A percentile compares a stretch with the other conserved stretches of the same genome.
phyloP scores from a whole-genome alignment of 2,797 vertebrate genomes.

The Hypotaenidia okinawae region DNA sequence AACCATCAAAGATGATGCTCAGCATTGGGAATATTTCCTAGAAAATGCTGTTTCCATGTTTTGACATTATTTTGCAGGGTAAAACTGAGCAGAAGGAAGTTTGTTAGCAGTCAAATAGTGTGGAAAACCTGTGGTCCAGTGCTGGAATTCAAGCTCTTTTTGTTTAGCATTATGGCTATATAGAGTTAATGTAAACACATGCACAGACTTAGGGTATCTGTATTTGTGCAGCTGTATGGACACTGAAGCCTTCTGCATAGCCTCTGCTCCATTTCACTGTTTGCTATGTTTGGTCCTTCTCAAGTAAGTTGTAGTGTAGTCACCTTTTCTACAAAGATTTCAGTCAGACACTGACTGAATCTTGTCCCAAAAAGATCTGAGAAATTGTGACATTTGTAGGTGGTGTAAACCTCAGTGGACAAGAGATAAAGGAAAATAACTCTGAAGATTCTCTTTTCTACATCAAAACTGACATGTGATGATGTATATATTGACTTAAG shows the following conservation, averaged over 20 bases:
- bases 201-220: not conserved
- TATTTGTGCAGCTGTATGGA: not conserved
- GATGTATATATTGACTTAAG: not conserved
- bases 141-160: not conserved
- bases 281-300: not conserved
- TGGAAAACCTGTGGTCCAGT: not conserved
- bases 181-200: not conserved
- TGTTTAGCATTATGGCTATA: not conserved
- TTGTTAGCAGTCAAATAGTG: not conserved
- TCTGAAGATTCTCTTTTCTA: not conserved
- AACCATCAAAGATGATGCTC: not conserved
- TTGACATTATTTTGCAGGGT: not conserved
- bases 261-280: not conserved
- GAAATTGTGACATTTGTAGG: not conserved
- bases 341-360: rapidly evolving
- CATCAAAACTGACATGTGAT: not conserved
- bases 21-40: not conserved
- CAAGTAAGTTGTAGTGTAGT: not conserved
- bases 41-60: not conserved
- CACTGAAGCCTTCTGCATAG: not conserved
- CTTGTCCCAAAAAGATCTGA: not conserved
- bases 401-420: not conserved
- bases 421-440: not conserved
- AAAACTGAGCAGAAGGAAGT: not conserved
- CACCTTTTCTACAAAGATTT: not conserved